Percentiles rank a stretch among this genome's conserved stretches.
These are phyloP conservation scores for Platichthys stellatus DNA, from an alignment of 2,113 vertebrate species.

Conservation along the genomic window DNA sequence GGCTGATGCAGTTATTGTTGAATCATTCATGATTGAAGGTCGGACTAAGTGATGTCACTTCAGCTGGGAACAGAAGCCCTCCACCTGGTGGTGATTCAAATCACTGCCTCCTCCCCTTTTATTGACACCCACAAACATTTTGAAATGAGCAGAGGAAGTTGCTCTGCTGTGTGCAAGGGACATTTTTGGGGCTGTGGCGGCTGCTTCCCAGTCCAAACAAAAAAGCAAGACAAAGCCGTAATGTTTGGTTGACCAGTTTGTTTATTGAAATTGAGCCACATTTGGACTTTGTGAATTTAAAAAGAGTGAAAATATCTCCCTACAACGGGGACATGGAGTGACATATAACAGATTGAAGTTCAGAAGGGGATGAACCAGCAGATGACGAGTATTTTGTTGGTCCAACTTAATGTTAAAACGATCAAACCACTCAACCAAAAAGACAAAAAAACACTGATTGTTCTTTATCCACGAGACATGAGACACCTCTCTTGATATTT, in stretches of 20 bases:
- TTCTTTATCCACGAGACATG: background rate
- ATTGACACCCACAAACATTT: too few relatives aligned
- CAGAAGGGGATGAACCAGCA: too few relatives aligned
- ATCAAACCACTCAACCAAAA: background rate
- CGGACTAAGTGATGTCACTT: background rate
- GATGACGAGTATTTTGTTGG: too few relatives aligned
- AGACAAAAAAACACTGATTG: background rate
- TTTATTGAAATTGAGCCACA: too few relatives aligned
- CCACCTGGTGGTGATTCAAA: conserved; percentile 2
- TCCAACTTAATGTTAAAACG: background rate
- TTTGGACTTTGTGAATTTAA: too few relatives aligned
- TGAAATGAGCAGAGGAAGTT: background rate
- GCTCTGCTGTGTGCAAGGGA: conserved; percentile 6
- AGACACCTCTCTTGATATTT: background rate
- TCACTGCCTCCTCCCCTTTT: conserved; percentile 8
- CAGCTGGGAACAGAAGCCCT: conserved; percentile 1
- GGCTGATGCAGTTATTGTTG: background rate
- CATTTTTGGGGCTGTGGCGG: background rate
- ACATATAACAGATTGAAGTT: too few relatives aligned
- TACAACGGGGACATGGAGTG: too few relatives aligned
- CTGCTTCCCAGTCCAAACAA: background rate
- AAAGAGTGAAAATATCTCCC: too few relatives aligned
- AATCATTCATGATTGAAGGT: background rate
- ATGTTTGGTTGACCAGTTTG: too few relatives aligned
- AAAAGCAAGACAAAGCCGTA: too few relatives aligned